These are phyloP conservation scores for Harpegnathos saltator DNA, from an alignment of 1,140 invertebrate species.

Conservation along the genomic window DNA sequence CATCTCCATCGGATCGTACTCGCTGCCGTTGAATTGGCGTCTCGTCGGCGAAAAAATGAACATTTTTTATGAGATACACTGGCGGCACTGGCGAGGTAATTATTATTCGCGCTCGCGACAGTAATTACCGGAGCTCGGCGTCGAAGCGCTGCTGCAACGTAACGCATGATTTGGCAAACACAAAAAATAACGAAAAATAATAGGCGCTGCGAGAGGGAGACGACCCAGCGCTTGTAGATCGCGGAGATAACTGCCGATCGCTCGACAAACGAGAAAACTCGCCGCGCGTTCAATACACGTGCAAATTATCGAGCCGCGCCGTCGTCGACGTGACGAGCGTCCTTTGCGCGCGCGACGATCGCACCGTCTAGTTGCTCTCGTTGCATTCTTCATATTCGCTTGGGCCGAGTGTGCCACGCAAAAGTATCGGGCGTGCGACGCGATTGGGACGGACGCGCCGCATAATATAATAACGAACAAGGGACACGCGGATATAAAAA, in stretches of 20 bases:
- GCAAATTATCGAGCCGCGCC: background rate
- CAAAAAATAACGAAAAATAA: background rate
- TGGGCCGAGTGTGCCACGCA: constrained; percentile 5
- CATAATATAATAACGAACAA: constrained; percentile 73
- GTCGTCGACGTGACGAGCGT: background rate
- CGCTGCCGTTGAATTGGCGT: no score
- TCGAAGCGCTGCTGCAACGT: no score
- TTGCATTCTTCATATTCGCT: constrained; percentile 65
- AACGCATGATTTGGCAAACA: background rate
- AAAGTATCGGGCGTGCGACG: constrained; percentile 53
- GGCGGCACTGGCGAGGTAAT: no score
- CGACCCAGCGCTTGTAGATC: background rate
- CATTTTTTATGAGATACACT: no score
- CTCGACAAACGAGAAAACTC: background rate
- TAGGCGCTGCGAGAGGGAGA: background rate
- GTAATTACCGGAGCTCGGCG: no score
- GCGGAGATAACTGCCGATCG: background rate
- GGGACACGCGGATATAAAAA: constrained; percentile 68
- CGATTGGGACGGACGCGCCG: constrained; percentile 63
- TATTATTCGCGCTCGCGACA: no score
- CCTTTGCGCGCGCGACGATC: background rate
- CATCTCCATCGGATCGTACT: no score
- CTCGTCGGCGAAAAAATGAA: no score
- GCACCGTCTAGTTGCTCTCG: constrained; percentile 42
- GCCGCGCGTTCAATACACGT: background rate